A percentile compares a stretch with the other conserved stretches of the same genome.
Evolutionary conservation across 35 echinoderm and acorn worm genomes (phyloP).

Genomic region (Apostichopus japonicus): DNA sequence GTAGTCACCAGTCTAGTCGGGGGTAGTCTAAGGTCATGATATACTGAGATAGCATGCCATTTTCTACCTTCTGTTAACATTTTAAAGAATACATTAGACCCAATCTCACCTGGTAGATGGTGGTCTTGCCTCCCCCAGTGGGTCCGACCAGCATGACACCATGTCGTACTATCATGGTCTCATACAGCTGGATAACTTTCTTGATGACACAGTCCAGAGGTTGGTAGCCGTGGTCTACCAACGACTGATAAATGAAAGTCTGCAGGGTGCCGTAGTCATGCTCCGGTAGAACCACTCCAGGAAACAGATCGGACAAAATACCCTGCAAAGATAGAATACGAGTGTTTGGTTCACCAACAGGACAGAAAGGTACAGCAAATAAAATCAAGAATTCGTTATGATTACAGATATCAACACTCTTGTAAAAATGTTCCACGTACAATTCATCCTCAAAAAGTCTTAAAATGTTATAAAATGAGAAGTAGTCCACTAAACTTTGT

Average conservation of each 20-base stretch:
- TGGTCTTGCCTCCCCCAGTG: constrained; percentile 95
- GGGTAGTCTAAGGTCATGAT: too few relatives aligned
- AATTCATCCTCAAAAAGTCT: too few relatives aligned
- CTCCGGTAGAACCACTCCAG: constrained; percentile 81
- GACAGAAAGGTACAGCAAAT: too few relatives aligned
- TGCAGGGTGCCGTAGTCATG: constrained; percentile 94
- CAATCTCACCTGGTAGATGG: constrained; percentile 83
- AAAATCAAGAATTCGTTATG: too few relatives aligned
- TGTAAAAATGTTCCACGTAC: too few relatives aligned
- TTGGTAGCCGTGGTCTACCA: constrained; percentile 79
- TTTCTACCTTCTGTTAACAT: too few relatives aligned
- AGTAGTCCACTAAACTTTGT: too few relatives aligned
- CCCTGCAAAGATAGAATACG: constrained; percentile 27
- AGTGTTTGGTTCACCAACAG: too few relatives aligned
- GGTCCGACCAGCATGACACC: constrained; percentile 99
- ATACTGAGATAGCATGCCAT: too few relatives aligned
- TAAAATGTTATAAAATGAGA: too few relatives aligned
- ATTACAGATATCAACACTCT: too few relatives aligned
- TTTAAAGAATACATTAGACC: neutral
- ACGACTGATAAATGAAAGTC: constrained; percentile 72
- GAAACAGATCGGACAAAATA: constrained; percentile 95
- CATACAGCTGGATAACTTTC: constrained; percentile 97
- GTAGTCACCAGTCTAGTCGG: too few relatives aligned
- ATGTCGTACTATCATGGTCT: constrained; percentile 99
- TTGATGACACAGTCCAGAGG: constrained; percentile 75